Conservation (phyloP, 2,113 vertebrate species). For the Campylorhamphus procurvoides region DNA sequence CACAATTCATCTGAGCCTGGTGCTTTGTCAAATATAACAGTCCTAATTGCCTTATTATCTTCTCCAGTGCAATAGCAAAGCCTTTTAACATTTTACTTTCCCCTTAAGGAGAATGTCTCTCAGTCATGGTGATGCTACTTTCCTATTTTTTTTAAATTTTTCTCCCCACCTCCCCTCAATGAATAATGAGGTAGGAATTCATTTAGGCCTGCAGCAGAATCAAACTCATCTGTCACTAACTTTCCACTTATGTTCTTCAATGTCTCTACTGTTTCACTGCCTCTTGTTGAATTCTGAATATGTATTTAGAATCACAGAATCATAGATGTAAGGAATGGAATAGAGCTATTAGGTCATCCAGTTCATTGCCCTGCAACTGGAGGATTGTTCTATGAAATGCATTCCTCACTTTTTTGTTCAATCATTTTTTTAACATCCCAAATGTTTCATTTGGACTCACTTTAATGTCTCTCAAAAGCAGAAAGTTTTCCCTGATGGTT, state of each 20-base stretch:
- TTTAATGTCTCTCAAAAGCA: background rate
- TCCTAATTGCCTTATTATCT: slow-evolving; percentile 72
- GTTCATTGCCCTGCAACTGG: slow-evolving; percentile 19
- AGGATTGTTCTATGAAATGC: background rate
- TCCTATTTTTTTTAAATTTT: background rate
- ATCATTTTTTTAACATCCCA: background rate
- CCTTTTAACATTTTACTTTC: slow-evolving; percentile 69
- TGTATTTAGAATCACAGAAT: slow-evolving; percentile 53
- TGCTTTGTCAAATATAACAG: slow-evolving; percentile 59
- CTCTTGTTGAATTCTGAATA: slow-evolving; percentile 19
- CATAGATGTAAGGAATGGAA: slow-evolving; percentile 17
- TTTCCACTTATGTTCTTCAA: slow-evolving; percentile 33
- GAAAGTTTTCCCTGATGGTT: background rate
- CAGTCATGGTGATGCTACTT: slow-evolving; percentile 3
- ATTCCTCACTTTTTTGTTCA: background rate
- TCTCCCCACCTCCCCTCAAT: background rate
- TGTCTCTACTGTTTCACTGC: background rate
- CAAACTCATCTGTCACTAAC: slow-evolving; percentile 48
- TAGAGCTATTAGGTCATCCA: slow-evolving; percentile 13
- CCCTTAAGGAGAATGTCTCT: slow-evolving; percentile 54
- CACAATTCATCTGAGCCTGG: slow-evolving; percentile 55
- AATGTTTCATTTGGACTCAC: slow-evolving; percentile 28
- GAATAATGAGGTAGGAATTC: slow-evolving; percentile 61
- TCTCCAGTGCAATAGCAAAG: slow-evolving; percentile 45
- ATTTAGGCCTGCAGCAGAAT: slow-evolving; percentile 54